Conservation (phyloP, 1,140 invertebrate genomes). For the Monochamus saltuarius region DNA sequence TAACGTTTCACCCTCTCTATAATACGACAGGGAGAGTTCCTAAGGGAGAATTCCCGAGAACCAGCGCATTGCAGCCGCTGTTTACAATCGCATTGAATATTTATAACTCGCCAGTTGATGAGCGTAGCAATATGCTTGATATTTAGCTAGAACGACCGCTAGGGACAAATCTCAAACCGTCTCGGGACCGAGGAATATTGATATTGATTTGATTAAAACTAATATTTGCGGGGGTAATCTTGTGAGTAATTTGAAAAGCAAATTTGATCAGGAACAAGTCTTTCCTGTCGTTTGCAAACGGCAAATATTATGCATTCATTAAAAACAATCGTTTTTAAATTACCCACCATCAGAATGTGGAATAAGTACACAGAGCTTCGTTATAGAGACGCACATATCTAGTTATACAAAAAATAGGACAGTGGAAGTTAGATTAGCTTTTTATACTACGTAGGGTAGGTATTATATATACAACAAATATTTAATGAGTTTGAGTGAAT, state of each 20-base stretch:
- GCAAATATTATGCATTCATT: constrained; percentile 3
- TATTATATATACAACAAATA: too few relatives aligned
- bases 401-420: too few relatives aligned
- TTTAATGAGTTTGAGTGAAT: too few relatives aligned
- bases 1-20: constrained; percentile 24
- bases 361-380: too few relatives aligned
- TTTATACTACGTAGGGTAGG: too few relatives aligned
- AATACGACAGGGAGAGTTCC: constrained; percentile 9
- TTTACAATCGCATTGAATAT: constrained; percentile 52
- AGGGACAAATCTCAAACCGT: constrained; percentile 22
- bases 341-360: too few relatives aligned
- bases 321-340: constrained; percentile 21
- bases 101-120: constrained; percentile 52
- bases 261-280: constrained; percentile 34
- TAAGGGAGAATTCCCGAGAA: constrained; percentile 24
- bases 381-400: too few relatives aligned
- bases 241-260: constrained; percentile 50
- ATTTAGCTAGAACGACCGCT: constrained; percentile 31
- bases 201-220: constrained; percentile 52
- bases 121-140: constrained; percentile 49
- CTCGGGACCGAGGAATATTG: constrained; percentile 21
- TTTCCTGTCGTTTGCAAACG: too few relatives aligned
- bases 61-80: constrained; percentile 34
- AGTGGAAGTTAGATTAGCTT: too few relatives aligned
- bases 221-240: constrained; percentile 52